Percentiles rank a stretch among this genome's conserved stretches.
These are phyloP conservation scores for Halesus radiatus DNA, from an alignment of 1,140 invertebrate genomes.

Conservation along the genomic window DNA sequence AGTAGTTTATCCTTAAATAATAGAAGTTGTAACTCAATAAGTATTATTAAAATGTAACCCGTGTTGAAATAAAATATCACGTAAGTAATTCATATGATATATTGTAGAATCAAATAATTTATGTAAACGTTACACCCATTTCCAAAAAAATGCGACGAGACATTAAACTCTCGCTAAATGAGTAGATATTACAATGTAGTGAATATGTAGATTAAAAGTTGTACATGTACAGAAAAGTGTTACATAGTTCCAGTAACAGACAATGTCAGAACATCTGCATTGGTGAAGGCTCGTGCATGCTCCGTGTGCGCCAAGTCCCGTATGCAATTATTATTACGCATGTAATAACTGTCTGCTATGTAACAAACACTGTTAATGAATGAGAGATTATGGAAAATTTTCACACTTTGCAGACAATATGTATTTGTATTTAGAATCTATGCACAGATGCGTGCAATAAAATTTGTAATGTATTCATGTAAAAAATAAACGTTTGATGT, in stretches of 20 bases:
- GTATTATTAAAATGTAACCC: conserved; percentile 38
- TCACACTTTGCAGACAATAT: conserved; percentile 56
- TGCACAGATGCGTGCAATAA: conserved; percentile 52
- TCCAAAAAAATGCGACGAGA: conserved; percentile 26
- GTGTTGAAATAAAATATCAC: conserved; percentile 20
- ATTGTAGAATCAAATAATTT: conserved; percentile 35
- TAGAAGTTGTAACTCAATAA: neutral
- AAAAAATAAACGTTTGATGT: conserved; percentile 56
- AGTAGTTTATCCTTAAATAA: neutral
- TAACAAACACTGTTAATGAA: conserved; percentile 3
- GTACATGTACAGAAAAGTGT: neutral
- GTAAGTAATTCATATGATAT: conserved; percentile 27
- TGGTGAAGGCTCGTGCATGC: neutral
- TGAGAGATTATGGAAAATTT: conserved; percentile 34
- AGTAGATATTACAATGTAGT: conserved; percentile 47
- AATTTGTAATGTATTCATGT: conserved; percentile 57
- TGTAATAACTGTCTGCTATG: neutral
- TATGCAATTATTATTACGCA: neutral
- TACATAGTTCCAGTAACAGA: conserved; percentile 6
- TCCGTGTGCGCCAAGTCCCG: neutral
- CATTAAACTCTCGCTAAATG: conserved; percentile 8
- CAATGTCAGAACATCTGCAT: neutral
- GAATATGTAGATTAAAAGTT: conserved; percentile 11
- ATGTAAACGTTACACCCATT: conserved; percentile 40
- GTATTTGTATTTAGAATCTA: conserved; percentile 51